Evolutionary conservation across 2,888 invertebrate genomes (phyloP).

Genomic region (Rhingia rostrata): DNA sequence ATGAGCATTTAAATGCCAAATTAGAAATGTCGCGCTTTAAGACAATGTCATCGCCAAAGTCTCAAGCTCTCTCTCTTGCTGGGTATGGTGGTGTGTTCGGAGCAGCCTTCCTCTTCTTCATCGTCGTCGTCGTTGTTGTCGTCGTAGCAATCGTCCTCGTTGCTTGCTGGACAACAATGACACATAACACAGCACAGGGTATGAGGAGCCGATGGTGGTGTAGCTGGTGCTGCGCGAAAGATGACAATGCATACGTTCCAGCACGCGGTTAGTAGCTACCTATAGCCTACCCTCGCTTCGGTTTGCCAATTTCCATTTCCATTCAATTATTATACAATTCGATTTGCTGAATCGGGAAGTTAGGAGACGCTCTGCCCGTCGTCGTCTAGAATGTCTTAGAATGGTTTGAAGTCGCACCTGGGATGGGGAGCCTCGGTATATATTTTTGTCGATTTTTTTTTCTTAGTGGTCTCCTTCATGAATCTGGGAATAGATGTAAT

Average conservation of each 20-base stretch:
- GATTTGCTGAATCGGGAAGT: conserved; percentile 75
- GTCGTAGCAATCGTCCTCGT: neutral
- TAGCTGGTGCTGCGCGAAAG: conserved; percentile 40
- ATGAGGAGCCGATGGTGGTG: conserved; percentile 6
- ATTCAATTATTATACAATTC: conserved; percentile 77
- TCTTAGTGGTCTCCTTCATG: conserved; percentile 24
- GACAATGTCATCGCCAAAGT: conserved; percentile 76
- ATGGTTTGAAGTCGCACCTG: conserved; percentile 72
- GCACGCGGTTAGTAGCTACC: conserved; percentile 27
- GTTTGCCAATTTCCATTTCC: conserved; percentile 76
- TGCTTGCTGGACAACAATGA: conserved; percentile 68
- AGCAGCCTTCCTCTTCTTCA: conserved; percentile 2
- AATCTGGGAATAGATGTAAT: conserved; percentile 72
- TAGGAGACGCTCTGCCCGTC: conserved; percentile 48
- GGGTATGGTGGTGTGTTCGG: conserved; percentile 4
- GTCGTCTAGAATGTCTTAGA: conserved; percentile 63
- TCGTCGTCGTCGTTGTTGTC: conserved; percentile 30
- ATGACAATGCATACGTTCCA: conserved; percentile 70
- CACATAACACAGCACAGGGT: conserved; percentile 59
- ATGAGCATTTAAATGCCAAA: conserved; percentile 77
- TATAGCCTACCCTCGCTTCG: conserved; percentile 4
- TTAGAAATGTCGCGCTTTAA: conserved; percentile 77
- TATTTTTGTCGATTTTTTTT: neutral
- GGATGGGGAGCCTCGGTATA: conserved; percentile 49
- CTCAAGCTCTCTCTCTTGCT: conserved; percentile 19